These are phyloP conservation scores for Carcina quercana DNA, from an alignment of 2,888 invertebrate species.

Conservation along the genomic window DNA sequence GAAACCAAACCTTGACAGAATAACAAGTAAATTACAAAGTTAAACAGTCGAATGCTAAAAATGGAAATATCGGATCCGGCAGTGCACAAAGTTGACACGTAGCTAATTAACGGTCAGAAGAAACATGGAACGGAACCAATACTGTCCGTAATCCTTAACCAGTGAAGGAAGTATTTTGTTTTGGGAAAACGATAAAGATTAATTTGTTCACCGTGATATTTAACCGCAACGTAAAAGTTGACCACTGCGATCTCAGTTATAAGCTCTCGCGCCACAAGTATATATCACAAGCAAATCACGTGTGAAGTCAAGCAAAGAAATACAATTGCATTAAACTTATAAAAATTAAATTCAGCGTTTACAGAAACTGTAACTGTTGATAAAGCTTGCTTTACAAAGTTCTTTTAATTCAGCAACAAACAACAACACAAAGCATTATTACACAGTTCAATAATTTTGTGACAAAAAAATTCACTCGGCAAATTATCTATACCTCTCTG, in stretches of 20 bases:
- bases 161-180: conserved; percentile 44
- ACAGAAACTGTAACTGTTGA: too few relatives aligned
- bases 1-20: too few relatives aligned
- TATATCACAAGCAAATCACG: conserved; percentile 7
- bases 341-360: not conserved
- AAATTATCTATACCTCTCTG: too few relatives aligned
- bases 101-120: conserved; percentile 25
- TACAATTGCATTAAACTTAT: not conserved
- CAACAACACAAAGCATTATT: not conserved
- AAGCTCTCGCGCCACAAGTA: not conserved
- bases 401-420: too few relatives aligned
- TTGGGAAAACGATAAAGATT: conserved; percentile 26
- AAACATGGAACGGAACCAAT: conserved; percentile 34
- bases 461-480: too few relatives aligned
- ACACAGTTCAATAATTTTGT: not conserved
- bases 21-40: too few relatives aligned
- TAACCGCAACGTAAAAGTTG: conserved; percentile 2
- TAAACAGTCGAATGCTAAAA: conserved; percentile 10
- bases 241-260: not conserved
- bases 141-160: conserved; percentile 35
- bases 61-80: conserved; percentile 18
- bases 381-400: too few relatives aligned
- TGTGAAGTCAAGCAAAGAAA: not conserved
- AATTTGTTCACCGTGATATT: conserved; percentile 21
- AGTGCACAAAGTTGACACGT: conserved; percentile 20